Evolutionary conservation across 2,888 invertebrate species (phyloP).

Genomic region (Dicyrtomina minuta): DNA sequence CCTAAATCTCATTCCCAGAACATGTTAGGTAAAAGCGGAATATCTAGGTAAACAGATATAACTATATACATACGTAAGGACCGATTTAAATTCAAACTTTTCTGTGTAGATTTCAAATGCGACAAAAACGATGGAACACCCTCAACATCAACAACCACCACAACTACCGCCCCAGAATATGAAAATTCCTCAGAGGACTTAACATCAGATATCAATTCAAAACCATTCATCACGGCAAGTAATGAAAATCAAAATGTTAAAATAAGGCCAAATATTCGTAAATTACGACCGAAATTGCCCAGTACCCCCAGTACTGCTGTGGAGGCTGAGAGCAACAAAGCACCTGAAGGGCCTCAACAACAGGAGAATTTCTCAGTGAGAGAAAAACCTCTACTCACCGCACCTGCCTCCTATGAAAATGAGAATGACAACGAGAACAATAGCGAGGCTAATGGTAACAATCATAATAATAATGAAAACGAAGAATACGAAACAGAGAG

Average conservation of each 20-base stretch:
- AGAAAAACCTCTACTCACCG: neutral
- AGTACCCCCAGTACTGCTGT: too few species aligned
- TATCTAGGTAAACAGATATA: too few species aligned
- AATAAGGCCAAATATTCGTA: slow-evolving; percentile 12
- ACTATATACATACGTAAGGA: too few species aligned
- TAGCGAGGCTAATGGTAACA: neutral
- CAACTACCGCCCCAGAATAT: slow-evolving; percentile 54
- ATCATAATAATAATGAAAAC: slow-evolving; percentile 10
- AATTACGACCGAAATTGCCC: neutral
- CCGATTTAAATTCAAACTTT: too few species aligned
- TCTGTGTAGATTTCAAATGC: slow-evolving; percentile 51
- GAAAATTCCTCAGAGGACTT: slow-evolving; percentile 38
- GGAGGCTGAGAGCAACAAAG: too few species aligned
- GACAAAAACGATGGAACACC: slow-evolving; percentile 50
- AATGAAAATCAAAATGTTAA: slow-evolving; percentile 4
- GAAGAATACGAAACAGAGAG: slow-evolving; percentile 40
- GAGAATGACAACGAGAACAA: neutral
- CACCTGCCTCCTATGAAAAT: neutral
- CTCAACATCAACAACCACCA: slow-evolving; percentile 53
- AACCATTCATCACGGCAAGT: slow-evolving; percentile 16
- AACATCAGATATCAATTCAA: slow-evolving; percentile 35
- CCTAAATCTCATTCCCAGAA: neutral
- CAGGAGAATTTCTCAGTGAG: neutral
- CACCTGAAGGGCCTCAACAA: too few species aligned
- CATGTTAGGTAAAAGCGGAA: slow-evolving; percentile 40